Evolutionary conservation across 2,797 vertebrate genomes (phyloP), one percentile per base, ranked within the genome.

Genomic region (Vespertilio murinus): DNA sequence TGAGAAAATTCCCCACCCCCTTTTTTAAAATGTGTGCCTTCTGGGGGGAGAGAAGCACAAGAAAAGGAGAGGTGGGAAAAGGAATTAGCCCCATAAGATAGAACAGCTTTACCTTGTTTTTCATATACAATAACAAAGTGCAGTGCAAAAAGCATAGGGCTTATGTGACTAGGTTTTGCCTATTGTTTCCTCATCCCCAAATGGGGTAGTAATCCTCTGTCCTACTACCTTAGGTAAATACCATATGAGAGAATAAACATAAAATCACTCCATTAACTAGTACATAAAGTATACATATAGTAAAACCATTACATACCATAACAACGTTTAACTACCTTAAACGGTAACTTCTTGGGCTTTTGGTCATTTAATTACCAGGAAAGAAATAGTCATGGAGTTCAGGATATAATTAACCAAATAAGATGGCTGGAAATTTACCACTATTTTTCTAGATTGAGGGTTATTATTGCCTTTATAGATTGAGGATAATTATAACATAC

Each of bases 401-500:
- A 90, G 61, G 40, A 91, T 78, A 95, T 61, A 88, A 94, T 94
- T 87, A 94, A 94, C 40, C 13, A 86, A 59, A 47, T 88, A 92
- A 85, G 70, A 75, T 80, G 40, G 61, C 30, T 96, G 23, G 70
- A 96, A 94, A 96, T 75, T 93, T 86, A 94, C 23, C 89, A 94
- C n/a, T 88, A 40, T 88, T 95, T 92, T 54, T 96, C 80, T 88
- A 84, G 42, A 30, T 14, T 69, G 69, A 82, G 79, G 94, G 81
- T 12, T 95, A 49, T 92, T 94, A 90, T 22, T 96, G 83, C 47
- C n/a, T 93, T 96, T 95, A 92, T 70, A 83, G 78, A 96, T 42
- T 92, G 54, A 96, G 49, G 78, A 94, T 91, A 95, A 88, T 88
- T 92, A 94, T n/a, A 93, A 95, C 49, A 96, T n/a, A 95, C n/a